A percentile compares a stretch with the other conserved stretches of the same genome.
Evolutionary conservation across 2,797 vertebrate genomes (phyloP).

Genomic region (Crocodylus rhombifer): DNA sequence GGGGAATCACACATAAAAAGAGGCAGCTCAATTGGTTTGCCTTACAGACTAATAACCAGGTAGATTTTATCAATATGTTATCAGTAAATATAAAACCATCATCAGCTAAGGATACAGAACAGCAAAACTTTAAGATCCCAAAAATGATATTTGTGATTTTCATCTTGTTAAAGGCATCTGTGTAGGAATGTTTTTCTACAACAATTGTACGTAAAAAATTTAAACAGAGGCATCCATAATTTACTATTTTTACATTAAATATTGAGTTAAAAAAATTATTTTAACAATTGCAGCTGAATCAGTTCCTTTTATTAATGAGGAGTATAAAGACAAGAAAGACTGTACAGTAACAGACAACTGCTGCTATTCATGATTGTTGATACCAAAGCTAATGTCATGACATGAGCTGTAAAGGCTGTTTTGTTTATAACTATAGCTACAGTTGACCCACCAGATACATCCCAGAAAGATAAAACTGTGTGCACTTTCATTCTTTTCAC

Average conservation of each 20-base stretch:
- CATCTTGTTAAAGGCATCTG: background rate
- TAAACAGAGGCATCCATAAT: background rate
- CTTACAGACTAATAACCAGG: background rate
- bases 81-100: background rate
- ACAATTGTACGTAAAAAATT: background rate
- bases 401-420: slow-evolving; percentile 13
- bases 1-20: accelerated
- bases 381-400: background rate
- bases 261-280: background rate
- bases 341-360: background rate
- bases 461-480: background rate
- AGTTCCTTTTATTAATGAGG: background rate
- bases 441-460: background rate
- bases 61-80: background rate
- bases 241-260: background rate
- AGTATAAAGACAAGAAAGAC: background rate
- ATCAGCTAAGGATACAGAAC: background rate
- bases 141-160: background rate
- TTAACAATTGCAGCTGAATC: background rate
- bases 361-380: slow-evolving; percentile 7
- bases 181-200: background rate
- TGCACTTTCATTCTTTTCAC: slow-evolving; percentile 16
- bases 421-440: slow-evolving; percentile 20
- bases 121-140: background rate
- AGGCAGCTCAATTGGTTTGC: background rate